Percentiles rank a stretch among this genome's conserved stretches.
These are phyloP conservation scores for Aspiorhynchus laticeps DNA, from an alignment of 2,113 vertebrate genomes.

Conservation along the genomic window DNA sequence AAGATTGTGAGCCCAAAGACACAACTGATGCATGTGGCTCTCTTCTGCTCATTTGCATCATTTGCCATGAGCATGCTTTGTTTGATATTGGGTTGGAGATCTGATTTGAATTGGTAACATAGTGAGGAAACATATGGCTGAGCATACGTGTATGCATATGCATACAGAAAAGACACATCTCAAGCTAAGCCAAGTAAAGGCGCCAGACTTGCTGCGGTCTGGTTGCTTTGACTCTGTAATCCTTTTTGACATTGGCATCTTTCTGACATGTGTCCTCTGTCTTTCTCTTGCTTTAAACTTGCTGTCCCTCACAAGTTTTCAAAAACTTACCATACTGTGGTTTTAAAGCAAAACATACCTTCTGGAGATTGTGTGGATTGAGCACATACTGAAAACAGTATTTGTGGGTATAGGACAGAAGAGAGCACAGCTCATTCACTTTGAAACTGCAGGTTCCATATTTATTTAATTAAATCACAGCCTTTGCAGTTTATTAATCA, in stretches of 20 bases:
- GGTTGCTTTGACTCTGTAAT: constrained; percentile 48
- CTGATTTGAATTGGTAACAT: constrained; percentile 76
- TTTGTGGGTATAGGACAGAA: not conserved
- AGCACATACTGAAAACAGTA: not conserved
- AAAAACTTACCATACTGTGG: not conserved
- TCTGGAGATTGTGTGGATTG: not conserved
- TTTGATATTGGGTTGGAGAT: constrained; percentile 51
- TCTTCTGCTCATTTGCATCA: constrained; percentile 48
- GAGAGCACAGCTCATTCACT: not conserved
- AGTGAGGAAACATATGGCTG: constrained; percentile 66
- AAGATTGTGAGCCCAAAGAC: not conserved
- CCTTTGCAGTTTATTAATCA: not conserved
- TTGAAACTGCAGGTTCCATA: not conserved
- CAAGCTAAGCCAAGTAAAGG: constrained; percentile 46
- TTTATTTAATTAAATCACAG: not conserved
- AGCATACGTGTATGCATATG: constrained; percentile 77
- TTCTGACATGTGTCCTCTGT: constrained; percentile 18
- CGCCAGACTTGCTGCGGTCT: constrained; percentile 19
- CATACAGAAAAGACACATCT: constrained; percentile 62
- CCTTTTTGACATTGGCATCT: constrained; percentile 52
- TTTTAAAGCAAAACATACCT: not conserved
- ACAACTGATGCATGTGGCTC: not conserved
- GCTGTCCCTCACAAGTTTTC: not conserved
- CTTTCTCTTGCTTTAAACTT: constrained; percentile 13
- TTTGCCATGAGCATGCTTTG: constrained; percentile 42